phyloP scores from a whole-genome alignment of 2,888 invertebrate genomes.

The Eumacrocentrus americanus region DNA sequence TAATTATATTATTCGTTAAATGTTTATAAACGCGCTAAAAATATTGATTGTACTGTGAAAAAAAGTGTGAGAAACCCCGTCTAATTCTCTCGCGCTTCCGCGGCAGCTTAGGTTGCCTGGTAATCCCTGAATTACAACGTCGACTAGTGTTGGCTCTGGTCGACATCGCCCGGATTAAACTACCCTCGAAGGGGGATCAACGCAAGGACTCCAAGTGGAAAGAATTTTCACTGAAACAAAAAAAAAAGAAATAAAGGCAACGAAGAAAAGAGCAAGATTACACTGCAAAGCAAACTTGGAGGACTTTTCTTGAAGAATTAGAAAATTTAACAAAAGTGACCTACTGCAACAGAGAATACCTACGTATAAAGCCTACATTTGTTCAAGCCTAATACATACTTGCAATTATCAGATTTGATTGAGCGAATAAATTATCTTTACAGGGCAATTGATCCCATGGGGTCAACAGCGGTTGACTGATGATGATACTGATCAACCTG shows the following conservation, averaged over 20 bases:
- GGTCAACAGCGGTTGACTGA: constrained; percentile 5
- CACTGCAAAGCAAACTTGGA: too few relatives aligned
- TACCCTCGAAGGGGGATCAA: constrained; percentile 6
- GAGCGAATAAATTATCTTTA: constrained; percentile 32
- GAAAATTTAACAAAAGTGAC: constrained; percentile 18
- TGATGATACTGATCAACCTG: neutral
- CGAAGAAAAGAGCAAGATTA: neutral
- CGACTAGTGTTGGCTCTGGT: constrained; percentile 4
- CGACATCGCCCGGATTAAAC: constrained; percentile 3
- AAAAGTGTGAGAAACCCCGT: constrained; percentile 10
- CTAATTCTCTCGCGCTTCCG: neutral
- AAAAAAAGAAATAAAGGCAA: neutral
- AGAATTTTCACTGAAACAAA: too few relatives aligned
- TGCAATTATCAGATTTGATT: constrained; percentile 33
- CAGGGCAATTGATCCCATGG: constrained; percentile 33
- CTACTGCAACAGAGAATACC: neutral
- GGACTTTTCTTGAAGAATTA: too few relatives aligned
- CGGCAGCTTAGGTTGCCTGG: neutral
- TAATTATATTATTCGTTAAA: neutral
- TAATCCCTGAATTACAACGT: constrained; percentile 16
- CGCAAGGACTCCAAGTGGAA: neutral
- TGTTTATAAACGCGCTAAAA: too few relatives aligned
- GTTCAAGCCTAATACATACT: constrained; percentile 18
- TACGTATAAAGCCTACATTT: neutral
- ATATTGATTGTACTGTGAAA: neutral